A percentile compares a stretch with the other conserved stretches of the same genome.
Evolutionary conservation across 53 echinoderm and acorn worm genomes (phyloP).

Genomic region (Arbacia lixula): DNA sequence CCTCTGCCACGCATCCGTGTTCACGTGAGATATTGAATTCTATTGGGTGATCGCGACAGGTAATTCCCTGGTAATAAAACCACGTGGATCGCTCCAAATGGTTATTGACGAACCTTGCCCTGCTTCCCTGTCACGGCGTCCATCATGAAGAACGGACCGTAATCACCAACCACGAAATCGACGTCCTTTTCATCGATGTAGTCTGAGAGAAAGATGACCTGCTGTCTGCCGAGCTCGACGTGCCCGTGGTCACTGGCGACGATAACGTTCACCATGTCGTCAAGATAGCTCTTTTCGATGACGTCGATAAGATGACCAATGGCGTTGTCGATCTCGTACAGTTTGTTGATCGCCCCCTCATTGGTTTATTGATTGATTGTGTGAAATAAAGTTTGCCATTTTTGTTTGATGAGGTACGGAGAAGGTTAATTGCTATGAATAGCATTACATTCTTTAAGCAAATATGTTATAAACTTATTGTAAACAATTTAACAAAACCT

Average conservation of each 20-base stretch:
- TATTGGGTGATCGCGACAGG: no score
- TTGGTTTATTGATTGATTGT: no score
- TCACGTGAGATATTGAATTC: no score
- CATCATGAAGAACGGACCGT: constrained; percentile 77
- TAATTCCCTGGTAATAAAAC: no score
- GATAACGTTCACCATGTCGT: constrained; percentile 65
- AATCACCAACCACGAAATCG: constrained; percentile 74
- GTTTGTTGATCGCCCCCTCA: constrained; percentile 40
- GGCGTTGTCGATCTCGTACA: constrained; percentile 70
- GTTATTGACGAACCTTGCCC: constrained; percentile 57
- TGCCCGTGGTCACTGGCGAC: constrained; percentile 82
- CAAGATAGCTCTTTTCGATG: constrained; percentile 43
- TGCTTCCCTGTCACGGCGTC: constrained; percentile 66
- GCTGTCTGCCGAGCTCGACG: constrained; percentile 18
- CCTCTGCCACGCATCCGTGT: no score
- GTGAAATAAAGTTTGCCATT: no score
- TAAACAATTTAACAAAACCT: no score
- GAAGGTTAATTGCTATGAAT: no score
- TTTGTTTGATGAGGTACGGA: no score
- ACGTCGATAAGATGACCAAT: constrained; percentile 67
- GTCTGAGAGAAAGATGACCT: constrained; percentile 72
- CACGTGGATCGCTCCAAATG: no score
- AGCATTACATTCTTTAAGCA: no score
- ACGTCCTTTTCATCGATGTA: constrained; percentile 74
- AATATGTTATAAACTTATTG: no score